Percentiles rank a stretch among this genome's conserved stretches.
Conservation (phyloP, 2,797 vertebrate species). For the Silurus aristotelis region DNA sequence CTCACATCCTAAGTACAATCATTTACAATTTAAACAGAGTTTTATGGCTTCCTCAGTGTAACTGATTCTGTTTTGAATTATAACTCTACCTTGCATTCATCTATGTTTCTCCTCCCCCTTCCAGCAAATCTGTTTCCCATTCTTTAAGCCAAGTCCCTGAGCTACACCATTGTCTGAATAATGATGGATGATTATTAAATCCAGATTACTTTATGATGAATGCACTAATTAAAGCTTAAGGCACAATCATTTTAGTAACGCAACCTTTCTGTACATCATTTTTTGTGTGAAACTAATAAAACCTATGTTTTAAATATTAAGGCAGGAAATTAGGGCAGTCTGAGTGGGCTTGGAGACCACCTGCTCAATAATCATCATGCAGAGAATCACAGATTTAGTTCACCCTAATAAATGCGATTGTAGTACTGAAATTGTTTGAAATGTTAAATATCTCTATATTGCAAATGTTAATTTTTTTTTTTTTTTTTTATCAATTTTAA, state of each 20-base stretch:
- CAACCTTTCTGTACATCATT: constrained; percentile 72
- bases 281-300: constrained; percentile 72
- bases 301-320: constrained; percentile 54
- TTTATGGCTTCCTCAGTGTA: not conserved
- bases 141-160: constrained; percentile 60
- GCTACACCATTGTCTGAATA: constrained; percentile 67
- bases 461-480: no score
- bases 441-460: no score
- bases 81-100: not conserved
- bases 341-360: constrained; percentile 29
- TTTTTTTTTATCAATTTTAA: no score
- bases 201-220: constrained; percentile 74
- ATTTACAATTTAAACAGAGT: not conserved
- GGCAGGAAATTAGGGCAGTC: constrained; percentile 59
- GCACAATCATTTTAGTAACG: constrained; percentile 62
- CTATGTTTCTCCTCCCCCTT: constrained; percentile 35
- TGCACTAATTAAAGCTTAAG: constrained; percentile 74
- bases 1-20: not conserved
- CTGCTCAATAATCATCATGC: constrained; percentile 31
- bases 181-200: constrained; percentile 76
- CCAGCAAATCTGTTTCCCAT: constrained; percentile 70
- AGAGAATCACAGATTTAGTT: constrained; percentile 9
- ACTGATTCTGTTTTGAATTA: constrained; percentile 6
- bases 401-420: constrained; percentile 1
- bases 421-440: constrained; percentile 15